Conservation (phyloP, 2,888 invertebrate genomes). For the Dioctria rufipes region DNA sequence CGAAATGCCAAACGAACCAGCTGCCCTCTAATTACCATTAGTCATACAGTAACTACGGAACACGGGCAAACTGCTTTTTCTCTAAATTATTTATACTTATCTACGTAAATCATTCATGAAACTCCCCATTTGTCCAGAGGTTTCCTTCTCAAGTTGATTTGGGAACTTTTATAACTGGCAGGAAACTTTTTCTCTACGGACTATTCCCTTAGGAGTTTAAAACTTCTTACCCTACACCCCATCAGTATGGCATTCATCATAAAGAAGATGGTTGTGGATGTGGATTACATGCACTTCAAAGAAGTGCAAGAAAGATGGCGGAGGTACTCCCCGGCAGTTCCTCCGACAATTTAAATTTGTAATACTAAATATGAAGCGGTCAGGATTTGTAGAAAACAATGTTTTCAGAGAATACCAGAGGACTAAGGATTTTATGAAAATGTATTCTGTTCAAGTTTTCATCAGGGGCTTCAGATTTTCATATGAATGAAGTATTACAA, state of each 20-base stretch:
- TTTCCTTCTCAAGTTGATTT: conserved; percentile 2
- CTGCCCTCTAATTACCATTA: conserved; percentile 13
- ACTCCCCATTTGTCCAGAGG: conserved; percentile 9
- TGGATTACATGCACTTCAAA: conserved; percentile 2
- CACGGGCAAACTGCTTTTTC: background rate
- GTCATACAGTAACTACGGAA: background rate
- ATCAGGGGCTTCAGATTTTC: too few species aligned
- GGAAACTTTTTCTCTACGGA: background rate
- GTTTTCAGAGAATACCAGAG: background rate
- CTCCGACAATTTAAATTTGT: conserved; percentile 33
- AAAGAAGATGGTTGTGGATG: background rate
- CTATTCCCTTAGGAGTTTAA: background rate
- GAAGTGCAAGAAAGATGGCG: background rate
- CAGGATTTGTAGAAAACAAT: conserved; percentile 13
- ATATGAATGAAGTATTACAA: too few species aligned
- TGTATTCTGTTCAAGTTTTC: too few species aligned
- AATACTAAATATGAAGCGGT: background rate
- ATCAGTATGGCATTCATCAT: background rate
- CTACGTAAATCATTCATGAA: conserved; percentile 6
- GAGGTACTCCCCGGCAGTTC: background rate
- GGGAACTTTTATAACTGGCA: conserved; percentile 7
- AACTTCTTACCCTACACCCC: background rate
- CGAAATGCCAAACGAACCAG: background rate
- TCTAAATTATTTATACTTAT: conserved; percentile 4
- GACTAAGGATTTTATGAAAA: background rate